Conservation (phyloP, 1,140 invertebrate species). For the Zaprionus tsacasi region DNA sequence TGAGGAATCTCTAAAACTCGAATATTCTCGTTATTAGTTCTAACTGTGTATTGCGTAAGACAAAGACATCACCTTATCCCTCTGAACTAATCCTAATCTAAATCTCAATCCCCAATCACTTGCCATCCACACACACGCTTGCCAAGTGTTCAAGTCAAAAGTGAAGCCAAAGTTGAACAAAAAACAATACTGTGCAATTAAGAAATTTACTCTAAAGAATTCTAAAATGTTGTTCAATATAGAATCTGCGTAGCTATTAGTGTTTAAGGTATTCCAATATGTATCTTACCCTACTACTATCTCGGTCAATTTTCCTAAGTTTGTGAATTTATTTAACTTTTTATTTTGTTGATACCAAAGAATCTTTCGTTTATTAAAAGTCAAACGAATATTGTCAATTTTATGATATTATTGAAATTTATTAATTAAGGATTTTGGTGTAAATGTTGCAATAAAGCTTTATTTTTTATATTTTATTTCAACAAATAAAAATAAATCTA, state of each 20-base stretch:
- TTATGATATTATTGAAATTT: conserved; percentile 53
- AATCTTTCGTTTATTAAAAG: conserved; percentile 40
- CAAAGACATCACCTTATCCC: conserved; percentile 27
- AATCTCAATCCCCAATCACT: conserved; percentile 53
- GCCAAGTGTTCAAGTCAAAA: conserved; percentile 57
- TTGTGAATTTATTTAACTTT: conserved; percentile 56
- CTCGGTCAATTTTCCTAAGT: conserved; percentile 60
- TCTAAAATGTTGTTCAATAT: conserved; percentile 75
- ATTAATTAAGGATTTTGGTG: conserved; percentile 49
- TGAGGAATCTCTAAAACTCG: conserved; percentile 66
- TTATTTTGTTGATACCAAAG: conserved; percentile 68
- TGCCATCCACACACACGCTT: conserved; percentile 59
- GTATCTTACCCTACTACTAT: conserved; percentile 16
- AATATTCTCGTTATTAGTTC: conserved; percentile 67
- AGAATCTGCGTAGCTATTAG: conserved; percentile 55
- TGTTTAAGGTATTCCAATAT: conserved; percentile 46
- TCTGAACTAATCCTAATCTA: conserved; percentile 43
- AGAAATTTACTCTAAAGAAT: conserved; percentile 63
- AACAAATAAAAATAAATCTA: conserved; percentile 47
- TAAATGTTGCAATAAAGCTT: conserved; percentile 64
- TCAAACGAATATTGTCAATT: conserved; percentile 42
- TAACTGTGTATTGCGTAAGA: conserved; percentile 17
- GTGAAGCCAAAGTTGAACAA: conserved; percentile 73
- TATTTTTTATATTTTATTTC: conserved; percentile 60
- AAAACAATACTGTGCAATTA: conserved; percentile 67